Conservation (phyloP, 2,888 invertebrate genomes). For the Drosophila meridiana region DNA sequence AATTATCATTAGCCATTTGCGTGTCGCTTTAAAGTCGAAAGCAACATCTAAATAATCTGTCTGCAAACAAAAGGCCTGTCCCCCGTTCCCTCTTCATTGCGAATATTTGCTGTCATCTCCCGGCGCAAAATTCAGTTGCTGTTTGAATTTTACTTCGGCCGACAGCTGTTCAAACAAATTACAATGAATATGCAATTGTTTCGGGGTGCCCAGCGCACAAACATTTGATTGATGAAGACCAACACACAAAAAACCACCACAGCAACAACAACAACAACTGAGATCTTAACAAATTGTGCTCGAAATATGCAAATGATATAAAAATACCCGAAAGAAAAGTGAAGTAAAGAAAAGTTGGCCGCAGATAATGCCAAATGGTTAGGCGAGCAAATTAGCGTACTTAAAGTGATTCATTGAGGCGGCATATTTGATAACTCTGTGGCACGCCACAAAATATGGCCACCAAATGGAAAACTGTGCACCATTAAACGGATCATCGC, state of each 20-base stretch:
- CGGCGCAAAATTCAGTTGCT: constrained; percentile 15
- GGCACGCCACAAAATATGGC: constrained; percentile 59
- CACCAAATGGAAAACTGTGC: constrained; percentile 44
- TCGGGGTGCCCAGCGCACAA: constrained; percentile 36
- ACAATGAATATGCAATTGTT: constrained; percentile 78
- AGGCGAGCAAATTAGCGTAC: constrained; percentile 53
- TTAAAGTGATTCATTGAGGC: constrained; percentile 70
- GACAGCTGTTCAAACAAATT: constrained; percentile 79
- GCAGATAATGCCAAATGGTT: constrained; percentile 30
- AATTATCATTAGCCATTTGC: constrained; percentile 72
- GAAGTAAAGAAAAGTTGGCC: constrained; percentile 20
- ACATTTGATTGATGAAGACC: constrained; percentile 76
- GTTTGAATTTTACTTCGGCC: constrained; percentile 46
- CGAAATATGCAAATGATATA: constrained; percentile 52
- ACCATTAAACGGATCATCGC: constrained; percentile 42
- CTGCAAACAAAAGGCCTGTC: constrained; percentile 50
- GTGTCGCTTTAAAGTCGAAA: constrained; percentile 64
- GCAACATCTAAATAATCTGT: constrained; percentile 53
- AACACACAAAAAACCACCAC: constrained; percentile 39
- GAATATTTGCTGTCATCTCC: constrained; percentile 1
- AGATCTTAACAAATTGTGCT: constrained; percentile 67
- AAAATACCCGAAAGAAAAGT: background rate
- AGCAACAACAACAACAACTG: constrained; percentile 28
- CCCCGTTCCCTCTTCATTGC: background rate
- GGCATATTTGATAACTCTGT: constrained; percentile 72